phyloP scores from a whole-genome alignment of 2,888 invertebrate species.

The Cantharis rufa region DNA sequence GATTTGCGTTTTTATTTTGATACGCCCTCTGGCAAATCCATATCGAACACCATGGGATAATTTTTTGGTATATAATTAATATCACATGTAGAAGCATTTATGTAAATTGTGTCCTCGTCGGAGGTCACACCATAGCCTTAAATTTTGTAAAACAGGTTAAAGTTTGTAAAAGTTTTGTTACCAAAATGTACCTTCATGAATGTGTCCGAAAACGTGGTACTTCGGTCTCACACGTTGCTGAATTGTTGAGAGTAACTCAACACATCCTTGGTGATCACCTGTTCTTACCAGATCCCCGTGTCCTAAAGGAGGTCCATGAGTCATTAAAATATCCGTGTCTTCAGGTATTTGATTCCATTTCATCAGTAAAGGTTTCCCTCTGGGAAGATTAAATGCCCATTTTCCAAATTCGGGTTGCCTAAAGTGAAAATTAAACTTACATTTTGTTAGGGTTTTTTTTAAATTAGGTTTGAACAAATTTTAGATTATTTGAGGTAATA shows the following conservation, averaged over 20 bases:
- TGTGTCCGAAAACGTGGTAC: slow-evolving; percentile 86
- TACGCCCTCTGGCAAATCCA: slow-evolving; percentile 56
- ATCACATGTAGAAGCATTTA: slow-evolving; percentile 84
- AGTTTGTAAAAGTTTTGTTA: background rate
- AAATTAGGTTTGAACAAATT: too few species aligned
- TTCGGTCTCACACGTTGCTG: slow-evolving; percentile 79
- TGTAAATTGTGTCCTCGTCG: slow-evolving; percentile 78
- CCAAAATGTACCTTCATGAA: slow-evolving; percentile 71
- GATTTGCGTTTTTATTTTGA: slow-evolving; percentile 5
- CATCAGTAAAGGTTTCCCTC: slow-evolving; percentile 71
- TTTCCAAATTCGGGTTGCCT: slow-evolving; percentile 81
- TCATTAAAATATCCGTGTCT: slow-evolving; percentile 76
- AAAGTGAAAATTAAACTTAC: slow-evolving; percentile 11
- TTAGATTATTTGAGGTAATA: too few species aligned
- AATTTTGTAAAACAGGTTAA: slow-evolving; percentile 34
- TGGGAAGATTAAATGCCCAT: slow-evolving; percentile 81
- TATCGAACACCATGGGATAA: slow-evolving; percentile 80
- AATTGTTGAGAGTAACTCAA: slow-evolving; percentile 75
- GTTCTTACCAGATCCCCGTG: slow-evolving; percentile 78
- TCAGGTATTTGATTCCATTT: slow-evolving; percentile 81
- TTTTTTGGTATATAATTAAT: slow-evolving; percentile 77
- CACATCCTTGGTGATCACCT: slow-evolving; percentile 79
- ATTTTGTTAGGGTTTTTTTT: background rate
- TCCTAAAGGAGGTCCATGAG: slow-evolving; percentile 83
- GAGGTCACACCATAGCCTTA: slow-evolving; percentile 79